A percentile compares a stretch with the other conserved stretches of the same genome.
phyloP scores from a whole-genome alignment of 2,113 vertebrate genomes.

The Mustela nigripes region DNA sequence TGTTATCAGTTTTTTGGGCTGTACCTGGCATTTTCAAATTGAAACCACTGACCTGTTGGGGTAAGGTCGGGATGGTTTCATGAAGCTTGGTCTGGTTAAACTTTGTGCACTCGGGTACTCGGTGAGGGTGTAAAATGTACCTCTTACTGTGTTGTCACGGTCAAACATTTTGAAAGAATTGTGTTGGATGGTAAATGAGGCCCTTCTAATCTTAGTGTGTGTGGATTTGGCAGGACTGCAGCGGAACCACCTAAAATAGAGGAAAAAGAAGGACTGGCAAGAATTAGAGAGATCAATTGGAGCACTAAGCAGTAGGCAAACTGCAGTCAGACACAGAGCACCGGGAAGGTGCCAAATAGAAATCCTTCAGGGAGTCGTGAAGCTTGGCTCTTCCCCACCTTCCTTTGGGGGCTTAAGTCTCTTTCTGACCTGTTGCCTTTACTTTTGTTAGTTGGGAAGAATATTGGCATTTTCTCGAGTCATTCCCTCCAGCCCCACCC shows the following conservation, averaged over 20 bases:
- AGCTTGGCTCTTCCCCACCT: background rate
- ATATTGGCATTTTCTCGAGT: background rate
- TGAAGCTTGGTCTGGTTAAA: slow-evolving; percentile 10
- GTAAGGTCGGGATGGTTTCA: background rate
- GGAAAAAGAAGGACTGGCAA: too few species aligned
- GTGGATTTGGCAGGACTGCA: background rate
- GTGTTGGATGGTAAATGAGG: background rate
- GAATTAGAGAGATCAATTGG: background rate
- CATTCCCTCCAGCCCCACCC: background rate
- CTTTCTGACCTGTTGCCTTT: background rate
- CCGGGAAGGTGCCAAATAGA: background rate
- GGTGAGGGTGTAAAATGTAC: background rate
- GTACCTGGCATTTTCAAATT: background rate
- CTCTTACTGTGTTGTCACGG: background rate
- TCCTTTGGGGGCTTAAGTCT: background rate
- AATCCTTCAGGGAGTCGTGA: background rate
- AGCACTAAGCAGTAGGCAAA: background rate
- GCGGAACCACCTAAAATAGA: background rate
- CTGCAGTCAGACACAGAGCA: background rate
- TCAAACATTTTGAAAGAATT: background rate
- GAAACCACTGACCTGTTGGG: slow-evolving; percentile 15
- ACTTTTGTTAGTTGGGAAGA: slow-evolving; percentile 8
- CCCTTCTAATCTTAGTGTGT: background rate
- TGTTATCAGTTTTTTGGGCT: background rate
- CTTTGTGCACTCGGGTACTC: background rate